Percentiles rank a stretch among this genome's conserved stretches.
Evolutionary conservation across 2,797 vertebrate species (phyloP).

Genomic region (Acrossocheilus wenchowensis): DNA sequence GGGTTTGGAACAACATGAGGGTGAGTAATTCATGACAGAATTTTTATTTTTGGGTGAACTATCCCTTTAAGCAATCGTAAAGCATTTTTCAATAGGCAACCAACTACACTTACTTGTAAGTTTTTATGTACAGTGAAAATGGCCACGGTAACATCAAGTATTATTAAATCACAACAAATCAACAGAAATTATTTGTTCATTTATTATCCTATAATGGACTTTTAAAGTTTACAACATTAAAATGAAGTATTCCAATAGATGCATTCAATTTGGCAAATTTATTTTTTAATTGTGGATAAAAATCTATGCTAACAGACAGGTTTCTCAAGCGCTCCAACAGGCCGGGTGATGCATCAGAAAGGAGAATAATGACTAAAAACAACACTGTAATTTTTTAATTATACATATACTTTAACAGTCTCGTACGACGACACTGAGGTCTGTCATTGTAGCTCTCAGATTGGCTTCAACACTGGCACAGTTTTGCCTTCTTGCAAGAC

Average conservation of each 20-base stretch:
- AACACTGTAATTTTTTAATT: neutral
- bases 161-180: neutral
- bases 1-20: too few relatives aligned
- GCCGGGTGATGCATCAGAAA: neutral
- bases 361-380: neutral
- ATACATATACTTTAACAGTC: neutral
- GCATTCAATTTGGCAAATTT: neutral
- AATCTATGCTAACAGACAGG: neutral
- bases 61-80: neutral
- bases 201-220: neutral
- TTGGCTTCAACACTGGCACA: neutral
- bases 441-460: neutral
- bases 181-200: neutral
- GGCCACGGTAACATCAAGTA: neutral
- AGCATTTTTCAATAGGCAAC: neutral
- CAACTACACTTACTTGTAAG: too few relatives aligned
- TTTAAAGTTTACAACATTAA: neutral
- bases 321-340: neutral
- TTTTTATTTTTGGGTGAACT: too few relatives aligned
- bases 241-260: neutral
- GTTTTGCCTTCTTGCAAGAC: neutral
- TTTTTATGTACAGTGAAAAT: neutral
- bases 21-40: too few relatives aligned
- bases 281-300: neutral
- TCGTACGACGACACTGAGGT: neutral